Percentiles rank a stretch among this genome's conserved stretches.
phyloP scores from a whole-genome alignment of 2,113 vertebrate genomes.

The Syngnathus typhle region DNA sequence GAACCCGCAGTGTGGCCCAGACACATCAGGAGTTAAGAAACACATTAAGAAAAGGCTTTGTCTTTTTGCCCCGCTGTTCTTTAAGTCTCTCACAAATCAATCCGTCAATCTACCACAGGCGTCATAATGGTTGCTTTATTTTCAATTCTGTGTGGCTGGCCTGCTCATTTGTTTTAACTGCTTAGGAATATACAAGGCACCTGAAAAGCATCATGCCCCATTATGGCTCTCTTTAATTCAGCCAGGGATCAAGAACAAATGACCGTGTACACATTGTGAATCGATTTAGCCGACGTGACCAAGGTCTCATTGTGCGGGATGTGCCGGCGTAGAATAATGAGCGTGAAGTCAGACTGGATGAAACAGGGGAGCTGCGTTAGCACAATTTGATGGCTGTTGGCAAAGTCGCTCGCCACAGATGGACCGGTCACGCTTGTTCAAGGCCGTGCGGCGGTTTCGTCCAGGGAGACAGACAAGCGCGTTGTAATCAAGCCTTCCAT shows the following conservation, averaged over 20 bases:
- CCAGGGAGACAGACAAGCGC: constrained; percentile 33
- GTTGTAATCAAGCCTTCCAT: background rate
- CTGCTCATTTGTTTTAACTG: constrained; percentile 40
- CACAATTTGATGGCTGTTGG: constrained; percentile 58
- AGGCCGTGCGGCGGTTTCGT: constrained; percentile 51
- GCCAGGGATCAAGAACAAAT: constrained; percentile 48
- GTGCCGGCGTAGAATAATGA: constrained; percentile 46
- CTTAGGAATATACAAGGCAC: constrained; percentile 31
- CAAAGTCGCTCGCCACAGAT: constrained; percentile 50
- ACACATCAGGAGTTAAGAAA: constrained; percentile 46
- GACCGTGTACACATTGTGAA: constrained; percentile 52
- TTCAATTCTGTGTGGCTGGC: constrained; percentile 17
- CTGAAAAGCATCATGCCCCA: constrained; percentile 44
- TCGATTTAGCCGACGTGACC: constrained; percentile 52
- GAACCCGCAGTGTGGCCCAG: constrained; percentile 42
- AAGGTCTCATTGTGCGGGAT: constrained; percentile 47
- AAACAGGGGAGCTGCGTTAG: constrained; percentile 48
- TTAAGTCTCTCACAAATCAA: constrained; percentile 24
- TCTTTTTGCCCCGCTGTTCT: constrained; percentile 33
- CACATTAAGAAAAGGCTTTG: constrained; percentile 47
- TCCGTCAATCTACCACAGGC: constrained; percentile 29
- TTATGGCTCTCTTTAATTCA: constrained; percentile 32
- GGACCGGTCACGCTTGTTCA: constrained; percentile 59
- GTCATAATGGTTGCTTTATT: constrained; percentile 30
- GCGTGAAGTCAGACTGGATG: constrained; percentile 50